Evolutionary conservation across 2,797 vertebrate genomes (phyloP), one percentile per base, ranked within the genome.

Genomic region (Coreius guichenoti): DNA sequence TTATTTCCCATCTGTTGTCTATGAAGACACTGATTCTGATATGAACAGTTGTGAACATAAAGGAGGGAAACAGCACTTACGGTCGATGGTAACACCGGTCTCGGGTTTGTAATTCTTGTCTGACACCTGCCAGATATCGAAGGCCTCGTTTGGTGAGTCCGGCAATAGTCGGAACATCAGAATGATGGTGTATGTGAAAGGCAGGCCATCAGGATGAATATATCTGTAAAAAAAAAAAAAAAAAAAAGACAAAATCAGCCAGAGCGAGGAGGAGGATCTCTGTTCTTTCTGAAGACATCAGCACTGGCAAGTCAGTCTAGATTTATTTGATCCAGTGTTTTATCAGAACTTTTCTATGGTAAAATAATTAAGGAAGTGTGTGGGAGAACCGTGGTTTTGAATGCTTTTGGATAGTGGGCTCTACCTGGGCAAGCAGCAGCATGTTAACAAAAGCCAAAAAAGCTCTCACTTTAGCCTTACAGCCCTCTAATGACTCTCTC

Each of bases 121-220:
- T 3, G 97, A 97, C 88, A 99, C 96, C 94, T 99, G 98, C 98
- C 98, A 99, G 91, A 99, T 93, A 91, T 98, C 97, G 88, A 99
- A 99, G 86, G 97, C 94, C 31, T 98, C 95, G 0, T 5, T 93
- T 33, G 97, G 96, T 0, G 97, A 94, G 90, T 99, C 97, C 0
- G 98, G 96, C 68, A 99, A 96, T 49, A 99, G 94, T 61, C 97
- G 96, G 94, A 99, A 95, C 90, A 98, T 92, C 88, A 99, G 68
- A 91, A 99, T 98, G 92, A 99, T 95, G 16, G 98, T 99, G 93
- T 97, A 99, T 0, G 97, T 92, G 68, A 91, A 92, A 0, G 98
- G 97, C 26, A 99, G 93, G 17, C 98, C 98, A 5, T 97, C 95
- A 0, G 98, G 98, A 90, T 99, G 98, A 85, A 99, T 87, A 8